Evolutionary conservation across 2,113 vertebrate genomes (phyloP).

Genomic region (Pandion haliaetus): DNA sequence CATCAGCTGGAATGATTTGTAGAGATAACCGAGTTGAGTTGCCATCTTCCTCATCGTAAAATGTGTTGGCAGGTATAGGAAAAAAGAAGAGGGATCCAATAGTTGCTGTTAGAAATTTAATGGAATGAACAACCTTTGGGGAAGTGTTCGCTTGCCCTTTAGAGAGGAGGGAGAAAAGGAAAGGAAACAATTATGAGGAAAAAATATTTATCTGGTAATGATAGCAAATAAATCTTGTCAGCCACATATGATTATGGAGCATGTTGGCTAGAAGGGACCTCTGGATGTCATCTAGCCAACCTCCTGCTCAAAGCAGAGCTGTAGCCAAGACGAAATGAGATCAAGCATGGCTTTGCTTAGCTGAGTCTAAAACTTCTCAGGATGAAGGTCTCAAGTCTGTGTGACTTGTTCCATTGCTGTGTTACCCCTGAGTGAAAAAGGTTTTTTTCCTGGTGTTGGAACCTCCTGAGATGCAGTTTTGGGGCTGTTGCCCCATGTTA

Average conservation of each 20-base stretch:
- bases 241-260: not conserved
- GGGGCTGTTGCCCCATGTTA: not conserved
- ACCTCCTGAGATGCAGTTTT: not conserved
- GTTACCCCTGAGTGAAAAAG: not conserved
- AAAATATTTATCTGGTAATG: not conserved
- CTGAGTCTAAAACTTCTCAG: not conserved
- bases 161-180: not conserved
- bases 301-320: not conserved
- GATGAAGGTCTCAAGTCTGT: not conserved
- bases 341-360: not conserved
- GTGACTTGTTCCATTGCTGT: not conserved
- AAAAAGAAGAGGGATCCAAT: slow-evolving; percentile 53
- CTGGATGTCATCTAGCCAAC: not conserved
- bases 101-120: slow-evolving; percentile 62
- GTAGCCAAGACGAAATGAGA: not conserved
- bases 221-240: not conserved
- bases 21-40: slow-evolving; percentile 45
- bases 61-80: slow-evolving; percentile 49
- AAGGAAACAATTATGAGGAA: not conserved
- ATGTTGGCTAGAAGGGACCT: not conserved
- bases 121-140: slow-evolving; percentile 22
- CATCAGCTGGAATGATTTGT: not conserved
- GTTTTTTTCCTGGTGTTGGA: not conserved
- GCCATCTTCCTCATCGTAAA: slow-evolving; percentile 65
- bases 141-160: slow-evolving; percentile 54